phyloP scores from a whole-genome alignment of 2,888 invertebrate species.

The Thelaira solivaga region DNA sequence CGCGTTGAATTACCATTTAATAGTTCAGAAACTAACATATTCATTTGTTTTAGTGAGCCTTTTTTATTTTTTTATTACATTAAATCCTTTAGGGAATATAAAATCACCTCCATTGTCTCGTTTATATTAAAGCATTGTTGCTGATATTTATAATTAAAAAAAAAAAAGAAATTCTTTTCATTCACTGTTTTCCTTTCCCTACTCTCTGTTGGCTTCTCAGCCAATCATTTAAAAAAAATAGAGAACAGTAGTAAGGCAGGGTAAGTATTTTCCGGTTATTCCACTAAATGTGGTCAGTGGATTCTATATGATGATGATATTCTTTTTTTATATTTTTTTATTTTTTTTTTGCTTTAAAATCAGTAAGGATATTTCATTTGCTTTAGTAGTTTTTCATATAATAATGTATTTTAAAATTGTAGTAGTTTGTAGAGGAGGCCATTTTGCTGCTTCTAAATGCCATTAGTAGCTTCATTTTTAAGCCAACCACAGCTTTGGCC shows the following conservation, averaged over 20 bases:
- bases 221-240: background rate
- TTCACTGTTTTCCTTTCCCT: background rate
- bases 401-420: background rate
- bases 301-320: background rate
- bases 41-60: background rate
- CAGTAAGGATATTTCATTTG: constrained; percentile 37
- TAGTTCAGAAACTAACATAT: too few species aligned
- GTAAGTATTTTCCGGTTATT: constrained; percentile 42
- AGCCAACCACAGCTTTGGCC: constrained; percentile 61
- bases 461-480: constrained; percentile 62
- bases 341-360: background rate
- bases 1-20: too few species aligned
- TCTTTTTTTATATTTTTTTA: background rate
- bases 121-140: constrained; percentile 44
- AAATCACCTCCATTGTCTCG: constrained; percentile 17
- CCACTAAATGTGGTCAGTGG: constrained; percentile 13
- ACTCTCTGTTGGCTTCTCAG: background rate
- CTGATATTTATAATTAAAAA: constrained; percentile 2
- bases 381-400: constrained; percentile 21
- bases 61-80: background rate
- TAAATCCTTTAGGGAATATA: background rate
- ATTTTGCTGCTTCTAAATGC: constrained; percentile 23
- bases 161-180: constrained; percentile 19
- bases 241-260: too few species aligned
- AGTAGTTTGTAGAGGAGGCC: background rate